Evolutionary conservation across 2,113 vertebrate genomes (phyloP), one percentile per base, ranked within the genome.

Genomic region (Phycodurus eques): DNA sequence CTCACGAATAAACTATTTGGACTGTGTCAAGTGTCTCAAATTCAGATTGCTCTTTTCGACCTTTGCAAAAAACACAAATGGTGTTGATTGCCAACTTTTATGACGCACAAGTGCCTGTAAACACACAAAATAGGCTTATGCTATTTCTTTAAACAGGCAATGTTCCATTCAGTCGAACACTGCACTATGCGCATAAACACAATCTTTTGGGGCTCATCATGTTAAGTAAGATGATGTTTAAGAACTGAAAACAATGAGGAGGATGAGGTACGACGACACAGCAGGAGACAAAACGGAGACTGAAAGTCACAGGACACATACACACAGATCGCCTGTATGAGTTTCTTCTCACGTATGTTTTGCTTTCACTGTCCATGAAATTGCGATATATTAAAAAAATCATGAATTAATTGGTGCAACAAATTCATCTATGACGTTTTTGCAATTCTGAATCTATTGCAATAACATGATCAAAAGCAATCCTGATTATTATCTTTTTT

Each of bases 111-210:
- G 1, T 0, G 13, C 31, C 15, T 75, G 42, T 70, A 77, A 79
- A 77, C 62, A 66, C 47, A 68, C 64, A 73, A 67, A 46, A 72
- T 12, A 69, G 57, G 61, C 10, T 70, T 56, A 35, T 20, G 47
- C 27, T 39, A 62, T 71, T 54, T 71, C 20, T 71, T 67, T 31
- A 79, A 83, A 78, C 62, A 68, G 47, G n/a, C 13, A 31, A 15
- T 19, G 53, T 63, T 31, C 6, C 47, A 71, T 46, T 70, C 10
- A 71, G 35, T 72, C 66, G 47, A 74, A 74, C 46, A 76, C 31
- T 75, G 22, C 17, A 57, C 19, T 4, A 8, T 66, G 57, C n/a
- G 63, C 51, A 69, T 66, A 61, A 13, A 54, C 3, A 17, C 31
- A 8, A 15, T 61, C 22, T 22, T 43, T 35, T 59, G 33, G 35